phyloP scores from a whole-genome alignment of 2,113 vertebrate genomes.

The Acrocephalus kingi region DNA sequence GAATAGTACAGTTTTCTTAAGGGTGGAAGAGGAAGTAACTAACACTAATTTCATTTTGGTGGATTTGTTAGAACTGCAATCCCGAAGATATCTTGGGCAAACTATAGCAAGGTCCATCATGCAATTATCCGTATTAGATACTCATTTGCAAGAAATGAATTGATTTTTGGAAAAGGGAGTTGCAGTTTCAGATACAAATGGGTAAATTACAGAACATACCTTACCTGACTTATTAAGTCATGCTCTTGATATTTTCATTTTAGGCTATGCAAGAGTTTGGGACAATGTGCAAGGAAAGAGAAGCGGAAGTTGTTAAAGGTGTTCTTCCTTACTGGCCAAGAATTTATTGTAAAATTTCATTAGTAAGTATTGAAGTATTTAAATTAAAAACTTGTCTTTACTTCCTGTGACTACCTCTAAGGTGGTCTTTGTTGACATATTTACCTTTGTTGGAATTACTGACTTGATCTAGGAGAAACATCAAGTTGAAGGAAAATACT shows the following conservation, averaged over 20 bases:
- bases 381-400: neutral
- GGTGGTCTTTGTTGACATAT: neutral
- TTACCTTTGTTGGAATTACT: neutral
- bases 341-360: slow-evolving; percentile 95
- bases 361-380: slow-evolving; percentile 77
- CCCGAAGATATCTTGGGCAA: neutral
- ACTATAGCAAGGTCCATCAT: neutral
- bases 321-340: slow-evolving; percentile 98
- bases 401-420: neutral
- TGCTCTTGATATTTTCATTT: slow-evolving; percentile 8
- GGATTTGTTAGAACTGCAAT: neutral
- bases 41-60: neutral
- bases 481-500: neutral
- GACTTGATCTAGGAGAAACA: neutral
- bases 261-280: slow-evolving; percentile 98
- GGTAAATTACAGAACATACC: neutral
- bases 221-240: neutral
- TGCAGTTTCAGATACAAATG: neutral
- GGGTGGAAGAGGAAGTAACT: neutral
- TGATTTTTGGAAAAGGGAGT: neutral
- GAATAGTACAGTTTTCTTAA: neutral
- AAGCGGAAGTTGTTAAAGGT: slow-evolving; percentile 89
- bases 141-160: neutral
- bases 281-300: slow-evolving; percentile 90
- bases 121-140: neutral